Percentiles rank a stretch among this genome's conserved stretches.
Evolutionary conservation across 2,797 vertebrate species (phyloP).

Genomic region (Pipistrellus pipistrellus): DNA sequence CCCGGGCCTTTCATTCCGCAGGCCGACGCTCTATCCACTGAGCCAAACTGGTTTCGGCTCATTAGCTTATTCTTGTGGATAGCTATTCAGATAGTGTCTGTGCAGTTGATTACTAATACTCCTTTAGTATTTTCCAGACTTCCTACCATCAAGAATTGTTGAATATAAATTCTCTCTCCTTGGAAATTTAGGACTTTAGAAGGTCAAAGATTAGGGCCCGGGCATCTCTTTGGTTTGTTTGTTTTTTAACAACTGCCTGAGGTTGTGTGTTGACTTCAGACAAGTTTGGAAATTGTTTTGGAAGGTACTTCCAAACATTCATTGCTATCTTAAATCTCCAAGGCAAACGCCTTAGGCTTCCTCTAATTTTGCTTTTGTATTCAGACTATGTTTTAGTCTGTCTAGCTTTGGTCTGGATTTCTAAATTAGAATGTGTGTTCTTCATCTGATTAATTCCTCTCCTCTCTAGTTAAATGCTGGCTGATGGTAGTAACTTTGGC

Average conservation of each 20-base stretch:
- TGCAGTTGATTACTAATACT: neutral
- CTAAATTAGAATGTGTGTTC: conserved; percentile 63
- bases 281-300: conserved; percentile 16
- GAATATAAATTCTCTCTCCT: neutral
- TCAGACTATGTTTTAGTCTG: conserved; percentile 57
- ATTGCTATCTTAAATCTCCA: neutral
- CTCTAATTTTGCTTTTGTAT: conserved; percentile 47
- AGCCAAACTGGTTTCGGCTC: neutral
- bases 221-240: neutral
- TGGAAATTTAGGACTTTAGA: conserved; percentile 29
- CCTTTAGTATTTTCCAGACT: conserved; percentile 9
- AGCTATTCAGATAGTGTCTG: neutral
- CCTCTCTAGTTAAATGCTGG: conserved; percentile 13
- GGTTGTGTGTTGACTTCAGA: conserved; percentile 23
- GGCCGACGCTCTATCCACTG: no score
- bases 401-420: conserved; percentile 67
- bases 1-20: no score
- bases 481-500: conserved; percentile 52
- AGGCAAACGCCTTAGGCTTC: neutral
- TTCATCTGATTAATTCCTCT: conserved; percentile 53
- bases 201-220: neutral
- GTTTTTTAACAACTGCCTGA: conserved; percentile 42
- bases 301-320: conserved; percentile 1
- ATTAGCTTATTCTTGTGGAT: neutral
- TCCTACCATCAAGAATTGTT: neutral